Conservation (phyloP, 2,888 invertebrate genomes). For the Eugnorisma glareosa region DNA sequence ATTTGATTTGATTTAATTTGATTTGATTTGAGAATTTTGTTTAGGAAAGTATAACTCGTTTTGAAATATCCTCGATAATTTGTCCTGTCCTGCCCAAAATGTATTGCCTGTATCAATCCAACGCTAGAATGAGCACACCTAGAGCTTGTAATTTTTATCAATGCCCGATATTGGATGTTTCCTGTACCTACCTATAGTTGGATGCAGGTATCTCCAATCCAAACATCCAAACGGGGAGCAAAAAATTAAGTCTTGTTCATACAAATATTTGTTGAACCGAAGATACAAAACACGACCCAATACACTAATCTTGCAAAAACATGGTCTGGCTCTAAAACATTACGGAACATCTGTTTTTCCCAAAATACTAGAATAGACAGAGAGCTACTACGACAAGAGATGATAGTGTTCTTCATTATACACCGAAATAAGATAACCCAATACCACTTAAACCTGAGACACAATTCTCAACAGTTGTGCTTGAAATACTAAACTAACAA, state of each 20-base stretch:
- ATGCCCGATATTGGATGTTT: not conserved
- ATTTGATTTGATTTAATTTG: no score
- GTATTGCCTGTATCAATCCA: not conserved
- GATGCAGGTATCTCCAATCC: slow-evolving; percentile 3
- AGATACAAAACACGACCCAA: not conserved
- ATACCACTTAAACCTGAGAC: not conserved
- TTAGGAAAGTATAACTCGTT: not conserved
- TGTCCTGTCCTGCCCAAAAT: not conserved
- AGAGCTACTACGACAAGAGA: no score
- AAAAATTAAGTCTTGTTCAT: slow-evolving; percentile 14
- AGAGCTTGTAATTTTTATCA: slow-evolving; percentile 13
- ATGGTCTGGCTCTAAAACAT: not conserved
- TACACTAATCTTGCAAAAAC: not conserved
- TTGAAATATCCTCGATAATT: not conserved
- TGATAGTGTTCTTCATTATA: not conserved
- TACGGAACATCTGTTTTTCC: no score
- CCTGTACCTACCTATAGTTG: slow-evolving; percentile 14
- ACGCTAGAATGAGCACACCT: not conserved
- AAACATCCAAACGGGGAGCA: slow-evolving; percentile 9
- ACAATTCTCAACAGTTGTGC: not conserved
- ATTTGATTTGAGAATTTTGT: not conserved
- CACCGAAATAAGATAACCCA: not conserved
- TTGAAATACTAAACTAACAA: not conserved
- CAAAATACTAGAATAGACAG: no score
- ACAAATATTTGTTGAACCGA: slow-evolving; percentile 12